These are phyloP conservation scores for Diplodus puntazzo DNA, from an alignment of 2,797 vertebrate genomes.

Conservation along the genomic window DNA sequence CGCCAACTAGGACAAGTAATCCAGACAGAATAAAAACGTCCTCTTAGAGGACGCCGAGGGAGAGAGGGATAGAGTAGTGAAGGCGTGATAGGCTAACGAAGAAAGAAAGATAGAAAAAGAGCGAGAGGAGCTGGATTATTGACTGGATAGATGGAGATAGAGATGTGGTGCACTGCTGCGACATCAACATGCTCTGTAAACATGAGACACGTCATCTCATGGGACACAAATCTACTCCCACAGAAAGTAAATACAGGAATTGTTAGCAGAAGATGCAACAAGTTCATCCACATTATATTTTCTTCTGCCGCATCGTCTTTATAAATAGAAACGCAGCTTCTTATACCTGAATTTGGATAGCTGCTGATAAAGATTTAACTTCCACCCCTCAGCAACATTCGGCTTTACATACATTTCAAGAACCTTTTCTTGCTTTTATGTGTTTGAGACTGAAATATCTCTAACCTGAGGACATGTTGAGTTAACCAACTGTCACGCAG, in stretches of 20 bases:
- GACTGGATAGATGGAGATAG: constrained; percentile 23
- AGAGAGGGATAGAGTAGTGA: constrained; percentile 43
- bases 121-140: constrained; percentile 12
- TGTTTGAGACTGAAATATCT: too few relatives aligned
- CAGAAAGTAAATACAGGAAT: constrained; percentile 9
- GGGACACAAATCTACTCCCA: constrained; percentile 4
- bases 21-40: constrained; percentile 79
- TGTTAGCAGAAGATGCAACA: not conserved
- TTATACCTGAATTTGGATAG: too few relatives aligned
- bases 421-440: too few relatives aligned
- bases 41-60: constrained; percentile 62
- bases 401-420: too few relatives aligned
- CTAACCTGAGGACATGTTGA: too few relatives aligned
- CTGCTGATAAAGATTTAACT: too few relatives aligned
- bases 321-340: too few relatives aligned
- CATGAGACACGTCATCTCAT: constrained; percentile 19
- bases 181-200: constrained; percentile 5
- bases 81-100: constrained; percentile 9
- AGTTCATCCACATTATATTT: not conserved
- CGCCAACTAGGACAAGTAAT: constrained; percentile 85
- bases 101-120: not conserved
- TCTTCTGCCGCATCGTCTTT: not conserved
- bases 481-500: too few relatives aligned
- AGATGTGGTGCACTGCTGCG: constrained; percentile 8
- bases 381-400: too few relatives aligned